phyloP scores from a whole-genome alignment of 2,113 vertebrate genomes.

The Macquaria ambigua region DNA sequence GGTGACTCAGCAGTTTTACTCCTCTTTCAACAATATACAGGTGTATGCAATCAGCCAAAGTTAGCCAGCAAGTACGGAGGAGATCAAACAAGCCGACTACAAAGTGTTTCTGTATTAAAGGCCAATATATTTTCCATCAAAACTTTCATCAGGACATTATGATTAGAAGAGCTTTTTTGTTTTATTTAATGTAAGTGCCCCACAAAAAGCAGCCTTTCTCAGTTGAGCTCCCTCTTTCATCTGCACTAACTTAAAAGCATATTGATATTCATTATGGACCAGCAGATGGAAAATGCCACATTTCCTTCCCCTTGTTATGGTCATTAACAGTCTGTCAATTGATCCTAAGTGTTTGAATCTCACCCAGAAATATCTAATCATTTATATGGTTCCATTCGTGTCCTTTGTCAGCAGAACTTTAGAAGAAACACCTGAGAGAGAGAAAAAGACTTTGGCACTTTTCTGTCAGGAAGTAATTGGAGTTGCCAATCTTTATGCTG shows the following conservation, averaged over 20 bases:
- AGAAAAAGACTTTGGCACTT: background rate
- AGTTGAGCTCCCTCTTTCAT: slow-evolving; percentile 62
- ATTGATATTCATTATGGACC: slow-evolving; percentile 68
- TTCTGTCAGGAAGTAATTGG: slow-evolving; percentile 21
- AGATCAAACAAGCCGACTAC: slow-evolving; percentile 56
- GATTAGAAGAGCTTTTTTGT: slow-evolving; percentile 63
- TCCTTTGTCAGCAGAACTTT: slow-evolving; percentile 61
- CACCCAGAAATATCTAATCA: slow-evolving; percentile 46
- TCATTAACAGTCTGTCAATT: slow-evolving; percentile 71
- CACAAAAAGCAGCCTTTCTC: slow-evolving; percentile 46
- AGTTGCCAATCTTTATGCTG: slow-evolving; percentile 22
- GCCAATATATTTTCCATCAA: slow-evolving; percentile 60
- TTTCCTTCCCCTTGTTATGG: slow-evolving; percentile 56
- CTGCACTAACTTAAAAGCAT: slow-evolving; percentile 65
- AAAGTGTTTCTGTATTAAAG: slow-evolving; percentile 65
- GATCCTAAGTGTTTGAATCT: slow-evolving; percentile 66
- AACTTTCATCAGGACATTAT: slow-evolving; percentile 58
- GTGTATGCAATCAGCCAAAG: slow-evolving; percentile 44
- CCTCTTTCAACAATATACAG: slow-evolving; percentile 50
- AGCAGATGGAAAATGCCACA: slow-evolving; percentile 70
- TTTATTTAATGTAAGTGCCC: slow-evolving; percentile 58
- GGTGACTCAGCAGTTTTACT: slow-evolving; percentile 55
- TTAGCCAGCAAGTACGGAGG: slow-evolving; percentile 32
- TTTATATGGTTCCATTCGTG: slow-evolving; percentile 27
- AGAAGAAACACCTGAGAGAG: slow-evolving; percentile 31